These are phyloP conservation scores for Brachyhypopomus occidentalis DNA, from an alignment of 2,113 vertebrate genomes.

Conservation along the genomic window DNA sequence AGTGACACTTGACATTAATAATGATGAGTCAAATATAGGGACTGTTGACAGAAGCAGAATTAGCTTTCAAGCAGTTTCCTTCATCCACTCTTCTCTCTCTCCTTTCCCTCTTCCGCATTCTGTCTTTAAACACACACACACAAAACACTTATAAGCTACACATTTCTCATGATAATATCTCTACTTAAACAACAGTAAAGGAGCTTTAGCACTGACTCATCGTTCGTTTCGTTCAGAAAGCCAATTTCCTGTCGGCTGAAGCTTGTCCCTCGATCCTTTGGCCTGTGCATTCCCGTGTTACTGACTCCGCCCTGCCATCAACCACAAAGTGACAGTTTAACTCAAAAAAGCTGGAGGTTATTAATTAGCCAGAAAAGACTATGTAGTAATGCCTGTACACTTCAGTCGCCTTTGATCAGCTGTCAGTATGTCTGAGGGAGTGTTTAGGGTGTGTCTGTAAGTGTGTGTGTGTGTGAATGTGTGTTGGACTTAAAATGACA, in stretches of 20 bases:
- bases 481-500: slow-evolving; percentile 48
- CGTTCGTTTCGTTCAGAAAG: slow-evolving; percentile 11
- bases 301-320: neutral
- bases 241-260: too few species aligned
- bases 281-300: neutral
- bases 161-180: slow-evolving; percentile 48
- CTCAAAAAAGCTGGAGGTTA: neutral
- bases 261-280: neutral
- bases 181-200: slow-evolving; percentile 55
- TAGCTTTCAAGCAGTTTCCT: slow-evolving; percentile 54
- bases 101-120: neutral
- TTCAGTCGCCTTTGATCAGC: slow-evolving; percentile 42
- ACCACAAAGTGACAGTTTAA: slow-evolving; percentile 39
- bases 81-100: slow-evolving; percentile 23
- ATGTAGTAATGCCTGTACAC: slow-evolving; percentile 44
- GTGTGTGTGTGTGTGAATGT: slow-evolving; percentile 18
- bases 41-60: slow-evolving; percentile 66
- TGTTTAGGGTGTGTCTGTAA: slow-evolving; percentile 20
- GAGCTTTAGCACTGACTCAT: slow-evolving; percentile 52
- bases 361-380: slow-evolving; percentile 31
- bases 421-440: slow-evolving; percentile 30
- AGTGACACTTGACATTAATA: slow-evolving; percentile 70
- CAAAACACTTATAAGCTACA: slow-evolving; percentile 49
- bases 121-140: neutral
- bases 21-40: slow-evolving; percentile 71